Evolutionary conservation across 1,140 invertebrate genomes (phyloP), one percentile per base, ranked within the genome.

Genomic region (Solenopsis invicta): DNA sequence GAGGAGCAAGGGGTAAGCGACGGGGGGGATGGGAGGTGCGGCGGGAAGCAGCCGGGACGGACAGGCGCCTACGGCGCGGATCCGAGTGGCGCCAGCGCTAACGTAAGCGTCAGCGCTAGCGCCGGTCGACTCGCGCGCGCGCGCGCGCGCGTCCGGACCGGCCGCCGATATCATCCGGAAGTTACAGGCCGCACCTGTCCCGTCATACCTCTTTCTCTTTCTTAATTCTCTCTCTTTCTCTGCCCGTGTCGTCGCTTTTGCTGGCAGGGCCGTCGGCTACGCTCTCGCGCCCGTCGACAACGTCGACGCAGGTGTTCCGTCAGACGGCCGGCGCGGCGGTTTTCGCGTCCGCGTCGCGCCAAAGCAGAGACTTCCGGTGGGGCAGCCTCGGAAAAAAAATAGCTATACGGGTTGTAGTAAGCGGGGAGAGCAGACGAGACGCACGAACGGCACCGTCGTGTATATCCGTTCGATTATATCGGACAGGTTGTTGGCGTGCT

Each of bases 151-250:
- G 88, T 84, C 89, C 91, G 91, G 90, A 85, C 75, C 71, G 69
- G n/a, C n/a, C n/a, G 89, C 89, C 89, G 91, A 92, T 92, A 92
- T 92, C 89, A 89, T 89, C 89, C 91, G 92, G 91, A 92, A 92
- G 91, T 92, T 92, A 89, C 91, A 85, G 89, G 89, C 84, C 91
- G 91, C 91, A 92, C 91, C 91, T 92, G 91, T 92, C 88, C 87
- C 88, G 88, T 89, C 90, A 87, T 90, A 81, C 85, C 71, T 91
- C 88, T 86, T 72, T n/a, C n/a, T n/a, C n/a, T n/a, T n/a, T n/a
- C n/a, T n/a, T n/a, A n/a, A n/a, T 78, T 56, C 72, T 21, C 54
- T 66, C 21, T 54, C 87, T 61, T 59, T 24, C 18, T 54, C 37
- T 76, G 61, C 78, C 86, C 52, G n/a, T 6, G n/a, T 48, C 24